phyloP scores from a whole-genome alignment of 2,797 vertebrate genomes.

The Sebastes dallii region DNA sequence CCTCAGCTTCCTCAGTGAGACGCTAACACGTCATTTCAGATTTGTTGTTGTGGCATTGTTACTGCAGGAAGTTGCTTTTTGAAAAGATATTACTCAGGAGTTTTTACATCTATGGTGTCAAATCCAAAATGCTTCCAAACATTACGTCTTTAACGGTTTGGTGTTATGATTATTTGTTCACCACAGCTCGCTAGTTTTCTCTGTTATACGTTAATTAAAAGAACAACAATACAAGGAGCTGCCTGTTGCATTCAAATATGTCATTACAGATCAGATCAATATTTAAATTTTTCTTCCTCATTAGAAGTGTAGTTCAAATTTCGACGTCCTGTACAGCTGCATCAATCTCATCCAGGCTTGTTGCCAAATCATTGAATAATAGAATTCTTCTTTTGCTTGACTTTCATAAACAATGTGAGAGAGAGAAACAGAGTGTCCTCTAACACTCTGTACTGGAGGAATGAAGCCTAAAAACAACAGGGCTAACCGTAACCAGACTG shows the following conservation, averaged over 20 bases:
- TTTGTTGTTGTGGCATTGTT: not conserved
- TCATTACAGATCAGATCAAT: not conserved
- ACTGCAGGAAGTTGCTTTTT: not conserved
- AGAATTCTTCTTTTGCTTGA: not conserved
- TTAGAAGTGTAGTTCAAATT: not conserved
- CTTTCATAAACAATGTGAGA: not conserved
- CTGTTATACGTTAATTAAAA: fast-evolving
- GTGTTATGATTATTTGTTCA: not conserved
- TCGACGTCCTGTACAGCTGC: not conserved
- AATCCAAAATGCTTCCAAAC: not conserved
- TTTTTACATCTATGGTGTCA: not conserved
- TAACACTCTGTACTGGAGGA: not conserved
- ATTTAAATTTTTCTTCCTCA: not conserved
- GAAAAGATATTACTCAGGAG: not conserved
- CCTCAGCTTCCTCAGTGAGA: not conserved
- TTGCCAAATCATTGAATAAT: not conserved
- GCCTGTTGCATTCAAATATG: not conserved
- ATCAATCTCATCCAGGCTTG: not conserved
- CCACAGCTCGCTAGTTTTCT: not conserved
- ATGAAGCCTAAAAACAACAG: constrained; percentile 24
- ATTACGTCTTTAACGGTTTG: not conserved
- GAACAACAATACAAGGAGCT: not conserved
- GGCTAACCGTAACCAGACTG: constrained; percentile 2
- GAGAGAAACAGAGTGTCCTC: not conserved
- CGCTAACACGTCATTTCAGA: not conserved